Evolutionary conservation across 2,113 vertebrate genomes (phyloP), one percentile per base, ranked within the genome.

Genomic region (Brachyhypopomus occidentalis): DNA sequence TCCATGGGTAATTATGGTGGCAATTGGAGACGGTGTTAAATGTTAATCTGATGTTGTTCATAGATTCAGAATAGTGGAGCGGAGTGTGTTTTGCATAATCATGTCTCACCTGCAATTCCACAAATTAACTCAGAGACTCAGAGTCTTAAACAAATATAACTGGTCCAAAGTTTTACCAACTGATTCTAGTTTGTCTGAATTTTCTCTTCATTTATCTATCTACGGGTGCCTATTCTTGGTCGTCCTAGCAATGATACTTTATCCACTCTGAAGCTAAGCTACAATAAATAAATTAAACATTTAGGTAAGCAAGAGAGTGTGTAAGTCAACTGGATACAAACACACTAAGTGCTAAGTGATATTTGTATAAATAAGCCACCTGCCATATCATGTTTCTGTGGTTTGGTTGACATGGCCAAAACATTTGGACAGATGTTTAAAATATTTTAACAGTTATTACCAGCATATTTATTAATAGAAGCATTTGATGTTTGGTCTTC

Each of bases 91-190:
- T 16, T 52, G 45, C 4, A 77, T 55, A 48, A 36, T 34, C 12
- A 77, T n/a, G 16, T 36, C 11, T 5, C 38, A 77, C 4, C 23
- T 19, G 19, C 20, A 23, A 27, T 64, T 66, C 8, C 3, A 52
- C 17, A 52, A 77, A 67, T 66, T 66, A 22, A 19, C 2, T 30
- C n/a, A 60, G 6, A 34, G 63, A 2, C 2, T 14, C 2, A 2
- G 38, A 30, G 19, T 56, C 56, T 56, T 9, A 38, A 70, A 78
- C 19, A 22, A 23, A 67, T 56, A 77, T 52, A 77, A 77, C 27
- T 34, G 11, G 55, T 30, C 69, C 12, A 25, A 56, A 4, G 5
- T 0, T 25, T 59, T 59, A 17, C 27, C 19, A 67, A 36, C 17
- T 19, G 17, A 14, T 30, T 4, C 7, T 12, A 8, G 27, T 36